Conservation (phyloP, 2,113 vertebrate species). For the Chiloscyllium plagiosum region DNA sequence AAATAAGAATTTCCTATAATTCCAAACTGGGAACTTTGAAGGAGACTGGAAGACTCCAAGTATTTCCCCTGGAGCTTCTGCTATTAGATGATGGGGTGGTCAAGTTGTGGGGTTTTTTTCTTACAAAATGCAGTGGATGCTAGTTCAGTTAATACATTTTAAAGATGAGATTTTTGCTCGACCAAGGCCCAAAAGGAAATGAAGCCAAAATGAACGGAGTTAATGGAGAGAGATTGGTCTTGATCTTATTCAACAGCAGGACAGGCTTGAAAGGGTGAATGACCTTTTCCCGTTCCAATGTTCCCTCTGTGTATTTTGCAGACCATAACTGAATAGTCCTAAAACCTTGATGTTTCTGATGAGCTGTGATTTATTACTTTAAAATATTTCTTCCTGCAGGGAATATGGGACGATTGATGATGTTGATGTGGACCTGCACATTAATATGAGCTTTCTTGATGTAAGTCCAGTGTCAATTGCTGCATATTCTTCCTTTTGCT, state of each 20-base stretch:
- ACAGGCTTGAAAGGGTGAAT: neutral
- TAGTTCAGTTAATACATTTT: neutral
- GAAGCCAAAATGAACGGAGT: neutral
- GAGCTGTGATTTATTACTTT: slow-evolving; percentile 35
- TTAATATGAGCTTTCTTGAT: slow-evolving; percentile 95
- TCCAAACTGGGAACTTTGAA: neutral
- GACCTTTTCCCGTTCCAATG: neutral
- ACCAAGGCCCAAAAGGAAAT: neutral
- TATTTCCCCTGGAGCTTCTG: neutral
- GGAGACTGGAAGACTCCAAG: neutral
- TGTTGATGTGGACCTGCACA: slow-evolving; percentile 94
- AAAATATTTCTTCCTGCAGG: slow-evolving; percentile 55
- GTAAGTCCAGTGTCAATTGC: slow-evolving; percentile 57
- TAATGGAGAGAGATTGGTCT: neutral
- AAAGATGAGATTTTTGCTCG: neutral
- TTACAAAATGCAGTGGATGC: neutral
- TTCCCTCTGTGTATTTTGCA: neutral
- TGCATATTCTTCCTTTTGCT: neutral
- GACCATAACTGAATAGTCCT: neutral
- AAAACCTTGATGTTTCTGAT: neutral
- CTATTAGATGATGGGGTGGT: neutral
- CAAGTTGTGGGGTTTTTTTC: neutral
- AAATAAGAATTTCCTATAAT: neutral
- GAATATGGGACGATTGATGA: slow-evolving; percentile 97
- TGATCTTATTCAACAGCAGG: neutral